phyloP scores from a whole-genome alignment of 1,140 invertebrate genomes.

The Drosophila subpulchrella region DNA sequence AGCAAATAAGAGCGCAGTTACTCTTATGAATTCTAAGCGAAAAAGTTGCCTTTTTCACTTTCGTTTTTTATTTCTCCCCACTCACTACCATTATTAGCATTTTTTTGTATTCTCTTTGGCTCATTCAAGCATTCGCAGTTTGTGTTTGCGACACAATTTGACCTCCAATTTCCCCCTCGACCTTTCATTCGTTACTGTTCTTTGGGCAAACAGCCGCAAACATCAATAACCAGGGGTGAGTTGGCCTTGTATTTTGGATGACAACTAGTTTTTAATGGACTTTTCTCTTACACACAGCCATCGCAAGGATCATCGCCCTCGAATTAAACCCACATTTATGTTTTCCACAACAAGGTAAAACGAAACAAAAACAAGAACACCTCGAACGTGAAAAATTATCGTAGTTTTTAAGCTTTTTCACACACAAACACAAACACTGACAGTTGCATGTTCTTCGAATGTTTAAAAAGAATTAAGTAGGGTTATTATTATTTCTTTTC shows the following conservation, averaged over 20 bases:
- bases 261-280: background rate
- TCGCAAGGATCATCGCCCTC: constrained; percentile 2
- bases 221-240: constrained; percentile 30
- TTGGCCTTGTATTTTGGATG: background rate
- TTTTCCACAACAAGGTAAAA: constrained; percentile 38
- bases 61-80: background rate
- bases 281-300: background rate
- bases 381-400: constrained; percentile 28
- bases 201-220: constrained; percentile 18
- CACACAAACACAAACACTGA: constrained; percentile 20
- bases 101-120: constrained; percentile 16
- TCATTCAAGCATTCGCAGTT: background rate
- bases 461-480: constrained; percentile 49
- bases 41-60: background rate
- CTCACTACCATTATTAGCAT: constrained; percentile 2
- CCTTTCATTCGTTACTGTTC: constrained; percentile 36
- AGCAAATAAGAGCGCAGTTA: background rate
- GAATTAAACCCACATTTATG: background rate
- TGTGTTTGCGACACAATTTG: background rate
- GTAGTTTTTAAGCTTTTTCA: constrained; percentile 43
- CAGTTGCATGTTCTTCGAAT: constrained; percentile 73
- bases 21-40: background rate
- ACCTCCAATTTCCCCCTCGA: background rate
- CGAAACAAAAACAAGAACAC: constrained; percentile 21
- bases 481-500: constrained; percentile 22